Conservation (phyloP, 1,140 invertebrate genomes). For the Zaprionus ornatus region DNA sequence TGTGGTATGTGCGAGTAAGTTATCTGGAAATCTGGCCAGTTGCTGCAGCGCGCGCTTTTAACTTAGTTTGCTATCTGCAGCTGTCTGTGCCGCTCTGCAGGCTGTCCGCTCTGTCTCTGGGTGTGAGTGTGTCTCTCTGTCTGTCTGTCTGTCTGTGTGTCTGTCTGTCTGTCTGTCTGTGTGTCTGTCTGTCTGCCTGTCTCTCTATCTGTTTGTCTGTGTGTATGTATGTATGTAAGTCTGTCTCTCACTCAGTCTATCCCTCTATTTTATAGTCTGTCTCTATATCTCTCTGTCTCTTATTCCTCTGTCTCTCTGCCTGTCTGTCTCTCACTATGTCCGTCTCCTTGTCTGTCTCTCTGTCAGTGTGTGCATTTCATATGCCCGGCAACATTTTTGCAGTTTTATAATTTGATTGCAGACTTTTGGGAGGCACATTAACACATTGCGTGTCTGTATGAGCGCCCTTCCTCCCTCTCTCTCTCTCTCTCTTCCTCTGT, state of each 20-base stretch:
- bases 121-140: not conserved
- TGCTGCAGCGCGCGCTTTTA: conserved; percentile 62
- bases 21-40: conserved; percentile 49
- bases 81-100: not conserved
- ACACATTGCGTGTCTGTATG: conserved; percentile 48
- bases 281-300: not conserved
- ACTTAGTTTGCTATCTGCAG: conserved; percentile 63
- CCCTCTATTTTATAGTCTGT: not conserved
- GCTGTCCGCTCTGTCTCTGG: not conserved
- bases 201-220: not conserved
- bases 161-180: not conserved
- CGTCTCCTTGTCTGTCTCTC: not conserved
- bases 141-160: not conserved
- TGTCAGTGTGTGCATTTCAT: conserved; percentile 30
- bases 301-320: not conserved
- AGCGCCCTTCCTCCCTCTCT: not conserved
- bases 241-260: not conserved
- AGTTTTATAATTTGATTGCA: conserved; percentile 77
- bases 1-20: conserved; percentile 34
- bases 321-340: not conserved
- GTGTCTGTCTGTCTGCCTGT: not conserved
- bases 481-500: not conserved
- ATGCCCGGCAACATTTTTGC: conserved; percentile 53
- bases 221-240: not conserved
- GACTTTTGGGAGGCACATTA: conserved; percentile 72